phyloP scores from a whole-genome alignment of 1,140 invertebrate species.

The Aricia agestis region DNA sequence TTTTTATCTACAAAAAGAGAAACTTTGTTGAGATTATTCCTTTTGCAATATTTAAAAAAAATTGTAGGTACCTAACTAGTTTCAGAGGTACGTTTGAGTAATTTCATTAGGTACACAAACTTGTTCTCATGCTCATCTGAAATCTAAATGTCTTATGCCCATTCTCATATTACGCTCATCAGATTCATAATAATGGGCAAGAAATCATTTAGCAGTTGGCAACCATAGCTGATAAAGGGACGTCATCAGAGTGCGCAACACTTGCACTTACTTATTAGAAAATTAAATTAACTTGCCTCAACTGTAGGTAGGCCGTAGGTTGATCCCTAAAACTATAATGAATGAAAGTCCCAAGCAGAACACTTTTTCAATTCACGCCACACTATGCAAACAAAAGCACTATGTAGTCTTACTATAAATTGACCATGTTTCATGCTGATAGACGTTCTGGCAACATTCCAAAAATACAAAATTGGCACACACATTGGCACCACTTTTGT shows the following conservation, averaged over 20 bases:
- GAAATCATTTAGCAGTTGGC: too few relatives aligned
- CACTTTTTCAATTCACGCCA: background rate
- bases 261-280: too few relatives aligned
- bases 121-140: background rate
- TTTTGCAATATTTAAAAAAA: background rate
- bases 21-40: background rate
- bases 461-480: constrained; percentile 15
- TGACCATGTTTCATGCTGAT: constrained; percentile 12
- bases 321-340: background rate
- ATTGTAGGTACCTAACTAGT: too few relatives aligned
- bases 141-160: too few relatives aligned
- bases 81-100: too few relatives aligned
- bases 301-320: background rate
- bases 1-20: too few relatives aligned
- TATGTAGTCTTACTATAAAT: background rate
- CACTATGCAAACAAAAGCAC: background rate
- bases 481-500: constrained; percentile 21
- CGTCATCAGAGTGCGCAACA: too few relatives aligned
- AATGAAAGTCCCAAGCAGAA: background rate
- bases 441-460: constrained; percentile 9
- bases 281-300: background rate
- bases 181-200: too few relatives aligned
- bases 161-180: too few relatives aligned
- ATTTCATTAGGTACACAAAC: background rate
- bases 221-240: too few relatives aligned